Conservation (phyloP, 2,113 vertebrate species). For the Corythaeola cristata region DNA sequence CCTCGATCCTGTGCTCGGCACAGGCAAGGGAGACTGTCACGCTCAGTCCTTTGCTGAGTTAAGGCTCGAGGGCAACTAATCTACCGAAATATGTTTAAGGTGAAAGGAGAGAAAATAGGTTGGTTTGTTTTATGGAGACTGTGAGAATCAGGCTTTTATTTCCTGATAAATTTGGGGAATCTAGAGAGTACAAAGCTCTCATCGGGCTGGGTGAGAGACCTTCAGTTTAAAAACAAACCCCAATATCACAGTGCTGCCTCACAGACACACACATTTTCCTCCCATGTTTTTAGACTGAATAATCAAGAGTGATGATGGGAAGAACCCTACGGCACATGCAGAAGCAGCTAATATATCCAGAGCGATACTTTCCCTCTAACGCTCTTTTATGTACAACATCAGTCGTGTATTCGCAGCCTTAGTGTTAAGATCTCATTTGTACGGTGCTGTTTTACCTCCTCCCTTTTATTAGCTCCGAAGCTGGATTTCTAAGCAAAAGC, state of each 20-base stretch:
- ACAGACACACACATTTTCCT: neutral
- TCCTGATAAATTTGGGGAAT: neutral
- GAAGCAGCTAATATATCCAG: neutral
- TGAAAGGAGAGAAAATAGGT: neutral
- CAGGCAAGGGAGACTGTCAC: neutral
- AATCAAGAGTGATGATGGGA: neutral
- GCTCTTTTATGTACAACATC: neutral
- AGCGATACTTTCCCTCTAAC: neutral
- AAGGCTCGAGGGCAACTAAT: neutral
- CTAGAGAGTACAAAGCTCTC: neutral
- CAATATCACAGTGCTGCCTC: neutral
- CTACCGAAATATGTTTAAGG: neutral
- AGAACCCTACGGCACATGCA: neutral
- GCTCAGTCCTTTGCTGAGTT: neutral
- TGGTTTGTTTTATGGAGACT: neutral
- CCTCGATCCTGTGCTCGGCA: accelerated
- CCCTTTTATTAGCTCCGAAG: neutral
- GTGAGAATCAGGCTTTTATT: neutral
- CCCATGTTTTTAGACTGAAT: neutral
- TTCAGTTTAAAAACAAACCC: neutral
- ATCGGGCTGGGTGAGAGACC: neutral
- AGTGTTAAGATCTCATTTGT: neutral
- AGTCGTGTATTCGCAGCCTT: neutral
- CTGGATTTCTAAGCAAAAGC: neutral
- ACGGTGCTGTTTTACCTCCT: neutral